Evolutionary conservation across 2,113 vertebrate species (phyloP), one percentile per base, ranked within the genome.

Genomic region (Loxodonta africana): DNA sequence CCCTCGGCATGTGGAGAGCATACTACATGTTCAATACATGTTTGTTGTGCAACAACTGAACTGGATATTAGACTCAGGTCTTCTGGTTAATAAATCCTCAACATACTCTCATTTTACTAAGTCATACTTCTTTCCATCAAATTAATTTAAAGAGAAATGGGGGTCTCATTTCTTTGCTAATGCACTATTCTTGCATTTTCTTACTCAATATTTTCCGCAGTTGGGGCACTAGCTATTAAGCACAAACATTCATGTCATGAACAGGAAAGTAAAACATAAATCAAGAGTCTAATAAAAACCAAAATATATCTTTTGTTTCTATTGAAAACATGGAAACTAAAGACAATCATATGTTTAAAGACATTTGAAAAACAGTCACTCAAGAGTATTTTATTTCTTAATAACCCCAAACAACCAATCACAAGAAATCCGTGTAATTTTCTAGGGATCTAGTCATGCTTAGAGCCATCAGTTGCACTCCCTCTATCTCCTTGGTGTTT

Each of bases 221-320:
- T 23, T 84, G 74, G 12, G 44, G 26, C 41, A 67, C 11, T 57
- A 65, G 51, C 15, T 81, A 57, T 73, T 86, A 92, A 76, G 26
- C 2, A 77, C 87, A 78, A 53, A 73, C 25, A 80, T 57, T 41
- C 21, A 81, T 76, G 46, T 81, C 20, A 85, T 51, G 73, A 14
- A 62, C 48, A 94, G 53, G n/a, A 71, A 85, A 95, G 51, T 33
- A 48, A 77, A 57, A 33, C 18, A 82, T 30, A 37, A 90, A 90
- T 76, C 5, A 78, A 86, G 17, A 92, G n/a, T 91, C 48, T 63
- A 95, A 83, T 41, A 80, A 74, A 95, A 88, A 95, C 28, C 7
- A 76, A 88, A 67, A 63, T 37, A 33, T 3, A 82, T 14, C 53
- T 28, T 62, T 78, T 57, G 37, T 65, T 78, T 95, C 37, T 62